Conservation (phyloP, 2,888 invertebrate genomes). For the Pheosia tremula region DNA sequence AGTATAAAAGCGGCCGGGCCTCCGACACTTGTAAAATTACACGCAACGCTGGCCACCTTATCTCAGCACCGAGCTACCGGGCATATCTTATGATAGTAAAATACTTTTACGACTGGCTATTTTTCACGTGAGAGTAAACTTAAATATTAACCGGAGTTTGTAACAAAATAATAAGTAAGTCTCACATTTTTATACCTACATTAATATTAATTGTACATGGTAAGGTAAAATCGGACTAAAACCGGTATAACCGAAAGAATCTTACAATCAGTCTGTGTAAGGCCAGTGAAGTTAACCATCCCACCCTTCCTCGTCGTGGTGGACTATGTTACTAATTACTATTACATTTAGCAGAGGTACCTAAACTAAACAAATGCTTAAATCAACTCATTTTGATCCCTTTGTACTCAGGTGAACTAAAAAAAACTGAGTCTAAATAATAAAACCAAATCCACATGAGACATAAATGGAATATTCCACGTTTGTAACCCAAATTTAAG, state of each 20-base stretch:
- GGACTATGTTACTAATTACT: no score
- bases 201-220: no score
- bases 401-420: background rate
- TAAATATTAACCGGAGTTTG: conserved; percentile 15
- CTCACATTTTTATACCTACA: no score
- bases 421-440: background rate
- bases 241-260: no score
- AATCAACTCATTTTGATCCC: background rate
- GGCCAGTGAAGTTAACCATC: no score
- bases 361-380: no score
- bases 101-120: conserved; percentile 26
- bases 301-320: no score
- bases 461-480: background rate
- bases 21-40: conserved; percentile 73
- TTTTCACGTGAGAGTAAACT: conserved; percentile 24
- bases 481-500: conserved; percentile 5
- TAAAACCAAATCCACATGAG: background rate
- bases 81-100: conserved; percentile 33
- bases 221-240: no score
- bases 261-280: no score
- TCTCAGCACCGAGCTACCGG: conserved; percentile 48
- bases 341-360: no score
- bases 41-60: conserved; percentile 60
- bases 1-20: conserved; percentile 21
- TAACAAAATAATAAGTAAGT: background rate